Evolutionary conservation across 2,113 vertebrate species (phyloP).

Genomic region (Ariopsis seemanni): DNA sequence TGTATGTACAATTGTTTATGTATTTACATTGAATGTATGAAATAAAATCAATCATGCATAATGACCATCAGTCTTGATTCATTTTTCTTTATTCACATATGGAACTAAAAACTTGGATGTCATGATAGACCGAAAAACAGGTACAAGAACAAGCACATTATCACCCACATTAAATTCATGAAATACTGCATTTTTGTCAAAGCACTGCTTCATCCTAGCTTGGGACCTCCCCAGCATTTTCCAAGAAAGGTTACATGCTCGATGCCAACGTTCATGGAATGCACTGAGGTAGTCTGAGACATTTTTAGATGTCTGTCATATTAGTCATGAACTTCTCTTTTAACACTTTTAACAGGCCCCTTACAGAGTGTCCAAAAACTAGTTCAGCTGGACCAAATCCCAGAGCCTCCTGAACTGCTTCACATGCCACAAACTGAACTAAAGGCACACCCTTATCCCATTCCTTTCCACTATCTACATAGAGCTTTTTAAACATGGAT

Average conservation of each 20-base stretch:
- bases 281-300: neutral
- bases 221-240: neutral
- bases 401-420: neutral
- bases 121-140: neutral
- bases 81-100: neutral
- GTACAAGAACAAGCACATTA: neutral
- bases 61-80: neutral
- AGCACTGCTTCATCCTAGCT: neutral
- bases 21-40: too few species aligned
- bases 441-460: neutral
- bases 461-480: neutral
- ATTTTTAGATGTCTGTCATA: neutral
- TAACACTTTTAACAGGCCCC: neutral
- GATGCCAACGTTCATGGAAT: neutral
- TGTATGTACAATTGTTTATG: too few species aligned
- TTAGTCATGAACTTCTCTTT: neutral
- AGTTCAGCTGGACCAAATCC: neutral
- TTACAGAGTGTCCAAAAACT: slow-evolving; percentile 1
- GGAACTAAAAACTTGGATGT: neutral
- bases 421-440: neutral
- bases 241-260: neutral
- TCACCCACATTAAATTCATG: neutral
- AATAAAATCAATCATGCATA: too few species aligned
- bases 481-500: neutral
- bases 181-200: neutral